phyloP scores from a whole-genome alignment of 2,888 invertebrate species.

The Chalcosyrphus nemorum region DNA sequence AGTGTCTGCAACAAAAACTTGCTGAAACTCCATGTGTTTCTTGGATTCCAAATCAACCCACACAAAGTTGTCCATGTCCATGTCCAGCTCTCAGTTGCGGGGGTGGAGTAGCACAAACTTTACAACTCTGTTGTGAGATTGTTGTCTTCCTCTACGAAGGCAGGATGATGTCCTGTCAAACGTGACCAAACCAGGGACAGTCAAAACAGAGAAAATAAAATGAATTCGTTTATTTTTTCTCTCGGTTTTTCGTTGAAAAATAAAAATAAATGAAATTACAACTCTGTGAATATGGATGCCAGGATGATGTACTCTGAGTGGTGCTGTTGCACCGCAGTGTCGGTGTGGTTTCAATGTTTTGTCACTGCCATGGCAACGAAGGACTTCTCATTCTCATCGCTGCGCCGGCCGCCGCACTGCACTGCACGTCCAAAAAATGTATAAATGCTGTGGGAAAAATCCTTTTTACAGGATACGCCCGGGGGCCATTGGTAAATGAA shows the following conservation, averaged over 20 bases:
- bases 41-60: conserved; percentile 49
- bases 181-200: conserved; percentile 26
- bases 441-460: conserved; percentile 34
- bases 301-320: conserved; percentile 44
- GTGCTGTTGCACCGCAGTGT: conserved; percentile 56
- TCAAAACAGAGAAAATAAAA: conserved; percentile 38
- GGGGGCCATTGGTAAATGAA: conserved; percentile 37
- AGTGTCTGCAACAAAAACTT: conserved; percentile 37
- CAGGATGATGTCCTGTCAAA: conserved; percentile 9
- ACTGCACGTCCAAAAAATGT: conserved; percentile 42
- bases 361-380: conserved; percentile 57
- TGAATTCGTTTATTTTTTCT: conserved; percentile 28
- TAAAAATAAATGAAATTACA: conserved; percentile 67
- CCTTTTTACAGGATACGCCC: conserved; percentile 1
- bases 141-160: no score
- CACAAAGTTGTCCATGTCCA: conserved; percentile 33
- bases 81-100: conserved; percentile 1
- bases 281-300: conserved; percentile 54
- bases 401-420: no score
- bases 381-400: no score
- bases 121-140: conserved; percentile 49
- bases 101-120: conserved; percentile 38
- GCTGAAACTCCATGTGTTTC: conserved; percentile 40
- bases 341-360: conserved; percentile 70
- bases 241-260: conserved; percentile 24